A percentile compares a stretch with the other conserved stretches of the same genome.
Evolutionary conservation across 2,797 vertebrate genomes (phyloP).

Genomic region (Acanthurus lineatus): DNA sequence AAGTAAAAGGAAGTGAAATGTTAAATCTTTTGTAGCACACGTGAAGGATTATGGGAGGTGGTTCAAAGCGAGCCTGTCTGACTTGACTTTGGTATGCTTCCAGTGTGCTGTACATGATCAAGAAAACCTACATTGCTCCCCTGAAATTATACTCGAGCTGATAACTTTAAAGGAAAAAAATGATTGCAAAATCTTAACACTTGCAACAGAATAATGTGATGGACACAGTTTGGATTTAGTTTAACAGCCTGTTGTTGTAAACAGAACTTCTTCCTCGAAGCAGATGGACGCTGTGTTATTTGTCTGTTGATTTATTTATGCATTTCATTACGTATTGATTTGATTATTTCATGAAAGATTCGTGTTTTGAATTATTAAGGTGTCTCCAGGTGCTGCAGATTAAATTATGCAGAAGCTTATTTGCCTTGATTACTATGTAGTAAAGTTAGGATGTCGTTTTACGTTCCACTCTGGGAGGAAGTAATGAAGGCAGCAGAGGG

Average conservation of each 20-base stretch:
- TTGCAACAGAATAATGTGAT: not conserved
- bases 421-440: slow-evolving; percentile 93
- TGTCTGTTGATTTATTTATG: slow-evolving; percentile 95
- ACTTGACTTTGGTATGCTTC: not conserved
- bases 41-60: not conserved
- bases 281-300: slow-evolving; percentile 88
- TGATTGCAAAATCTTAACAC: not conserved
- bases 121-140: not conserved
- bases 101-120: not conserved
- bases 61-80: not conserved
- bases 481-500: slow-evolving; percentile 56
- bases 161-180: slow-evolving; percentile 14
- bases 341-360: slow-evolving; percentile 98
- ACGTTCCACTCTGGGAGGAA: slow-evolving; percentile 33
- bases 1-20: slow-evolving; percentile 19
- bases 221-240: slow-evolving; percentile 13
- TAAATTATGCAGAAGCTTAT: slow-evolving; percentile 97
- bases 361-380: slow-evolving; percentile 96
- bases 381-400: slow-evolving; percentile 90
- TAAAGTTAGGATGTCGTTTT: slow-evolving; percentile 68
- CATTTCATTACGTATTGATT: slow-evolving; percentile 97
- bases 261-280: slow-evolving; percentile 57
- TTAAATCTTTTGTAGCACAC: not conserved
- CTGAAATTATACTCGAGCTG: slow-evolving; percentile 2
- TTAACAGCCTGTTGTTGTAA: slow-evolving; percentile 34